phyloP scores from a whole-genome alignment of 2,113 vertebrate genomes.

The Bujurquina vittata region DNA sequence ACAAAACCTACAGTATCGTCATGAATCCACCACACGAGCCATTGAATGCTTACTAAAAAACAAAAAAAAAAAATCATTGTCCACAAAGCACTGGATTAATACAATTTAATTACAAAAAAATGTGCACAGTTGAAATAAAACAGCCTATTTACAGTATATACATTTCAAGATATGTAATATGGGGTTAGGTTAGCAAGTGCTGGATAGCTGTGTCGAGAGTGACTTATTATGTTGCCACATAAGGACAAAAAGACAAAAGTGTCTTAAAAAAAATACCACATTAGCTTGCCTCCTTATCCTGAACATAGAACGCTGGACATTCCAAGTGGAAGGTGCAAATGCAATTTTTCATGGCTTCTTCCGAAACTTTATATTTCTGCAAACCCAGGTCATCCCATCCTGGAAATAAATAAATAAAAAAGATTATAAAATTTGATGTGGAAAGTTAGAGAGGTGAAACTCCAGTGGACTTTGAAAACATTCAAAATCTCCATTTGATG shows the following conservation, averaged over 20 bases:
- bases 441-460: not conserved
- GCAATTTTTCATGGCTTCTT: conserved; percentile 38
- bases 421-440: not conserved
- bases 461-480: too few species aligned
- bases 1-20: not conserved
- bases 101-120: conserved; percentile 16
- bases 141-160: conserved; percentile 57
- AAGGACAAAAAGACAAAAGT: not conserved
- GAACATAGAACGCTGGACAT: not conserved
- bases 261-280: not conserved
- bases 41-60: not conserved
- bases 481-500: too few species aligned
- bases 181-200: not conserved
- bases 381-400: conserved; percentile 83
- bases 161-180: conserved; percentile 15
- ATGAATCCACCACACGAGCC: not conserved
- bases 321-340: conserved; percentile 28
- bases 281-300: not conserved
- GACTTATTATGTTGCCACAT: conserved; percentile 1
- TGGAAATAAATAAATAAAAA: conserved; percentile 27
- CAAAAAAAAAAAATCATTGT: not conserved
- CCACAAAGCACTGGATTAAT: not conserved
- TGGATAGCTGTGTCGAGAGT: not conserved
- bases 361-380: conserved; percentile 70
- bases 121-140: not conserved